These are phyloP conservation scores for Lacerta viridis DNA, from an alignment of 2,797 vertebrate species.

Conservation along the genomic window DNA sequence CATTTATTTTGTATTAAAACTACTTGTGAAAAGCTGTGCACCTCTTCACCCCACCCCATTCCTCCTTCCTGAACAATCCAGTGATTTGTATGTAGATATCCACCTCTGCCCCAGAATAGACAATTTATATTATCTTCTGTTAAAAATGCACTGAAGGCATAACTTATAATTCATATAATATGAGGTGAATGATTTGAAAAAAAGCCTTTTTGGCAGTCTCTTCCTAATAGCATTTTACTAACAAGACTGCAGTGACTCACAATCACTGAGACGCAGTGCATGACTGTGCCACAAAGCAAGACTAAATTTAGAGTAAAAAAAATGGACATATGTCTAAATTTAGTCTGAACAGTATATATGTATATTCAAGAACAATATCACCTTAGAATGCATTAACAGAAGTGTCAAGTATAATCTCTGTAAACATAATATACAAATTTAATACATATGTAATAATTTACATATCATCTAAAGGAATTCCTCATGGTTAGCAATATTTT, in stretches of 20 bases:
- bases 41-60: not conserved
- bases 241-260: conserved; percentile 19
- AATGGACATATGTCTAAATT: not conserved
- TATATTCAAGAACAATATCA: not conserved
- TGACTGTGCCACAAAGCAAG: conserved; percentile 3
- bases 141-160: conserved; percentile 6
- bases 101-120: conserved; percentile 27
- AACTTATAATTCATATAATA: conserved; percentile 40
- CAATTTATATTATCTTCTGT: conserved; percentile 32
- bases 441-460: not conserved
- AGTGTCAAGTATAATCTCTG: conserved; percentile 28
- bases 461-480: not conserved
- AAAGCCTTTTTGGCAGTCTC: conserved; percentile 24
- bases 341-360: conserved; percentile 2
- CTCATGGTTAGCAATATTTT: not conserved
- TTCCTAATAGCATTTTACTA: conserved; percentile 22
- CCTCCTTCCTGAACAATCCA: not conserved
- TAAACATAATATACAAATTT: conserved; percentile 15
- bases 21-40: conserved; percentile 5
- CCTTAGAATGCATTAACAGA: conserved; percentile 15
- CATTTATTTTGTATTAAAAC: conserved; percentile 11
- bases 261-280: conserved; percentile 3
- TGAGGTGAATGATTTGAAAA: conserved; percentile 18
- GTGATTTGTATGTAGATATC: conserved; percentile 6
- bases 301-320: conserved; percentile 21